These are phyloP conservation scores for Galendromus occidentalis DNA, from an alignment of 1,140 invertebrate species.

Conservation along the genomic window DNA sequence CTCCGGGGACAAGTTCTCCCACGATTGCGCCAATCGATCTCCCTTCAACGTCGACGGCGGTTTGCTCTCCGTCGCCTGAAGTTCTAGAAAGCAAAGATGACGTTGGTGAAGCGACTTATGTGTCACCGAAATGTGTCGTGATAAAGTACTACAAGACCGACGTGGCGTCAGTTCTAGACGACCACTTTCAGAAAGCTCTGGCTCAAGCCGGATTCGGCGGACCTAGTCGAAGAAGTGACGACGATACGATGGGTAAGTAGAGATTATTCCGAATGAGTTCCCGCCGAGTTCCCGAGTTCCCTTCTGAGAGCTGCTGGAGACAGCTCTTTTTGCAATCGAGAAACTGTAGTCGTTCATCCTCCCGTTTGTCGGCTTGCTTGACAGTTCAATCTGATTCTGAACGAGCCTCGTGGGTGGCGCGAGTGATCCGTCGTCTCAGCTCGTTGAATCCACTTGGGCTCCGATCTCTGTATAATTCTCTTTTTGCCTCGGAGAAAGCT, in stretches of 20 bases:
- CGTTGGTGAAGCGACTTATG: conserved; percentile 1
- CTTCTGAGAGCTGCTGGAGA: too few relatives aligned
- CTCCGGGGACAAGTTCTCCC: neutral
- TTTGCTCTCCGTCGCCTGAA: neutral
- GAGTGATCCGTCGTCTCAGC: too few relatives aligned
- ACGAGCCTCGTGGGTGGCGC: too few relatives aligned
- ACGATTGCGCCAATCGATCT: neutral
- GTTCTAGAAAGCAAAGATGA: neutral
- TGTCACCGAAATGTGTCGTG: neutral
- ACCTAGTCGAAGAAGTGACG: neutral
- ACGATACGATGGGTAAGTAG: neutral
- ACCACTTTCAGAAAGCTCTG: conserved; percentile 1
- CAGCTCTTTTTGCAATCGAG: too few relatives aligned
- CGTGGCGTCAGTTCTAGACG: neutral
- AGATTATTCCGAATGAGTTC: too few relatives aligned
- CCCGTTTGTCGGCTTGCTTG: too few relatives aligned
- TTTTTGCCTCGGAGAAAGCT: too few relatives aligned
- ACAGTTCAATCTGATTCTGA: too few relatives aligned
- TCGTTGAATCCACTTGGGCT: too few relatives aligned
- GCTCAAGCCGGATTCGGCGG: conserved; percentile 10
- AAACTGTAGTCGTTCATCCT: too few relatives aligned
- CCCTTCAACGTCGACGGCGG: neutral
- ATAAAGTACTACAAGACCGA: conserved; percentile 6
- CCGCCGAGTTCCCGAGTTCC: too few relatives aligned
- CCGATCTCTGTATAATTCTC: too few relatives aligned